Evolutionary conservation across 1,140 invertebrate genomes (phyloP).

Genomic region (Anastrepha obliqua): DNA sequence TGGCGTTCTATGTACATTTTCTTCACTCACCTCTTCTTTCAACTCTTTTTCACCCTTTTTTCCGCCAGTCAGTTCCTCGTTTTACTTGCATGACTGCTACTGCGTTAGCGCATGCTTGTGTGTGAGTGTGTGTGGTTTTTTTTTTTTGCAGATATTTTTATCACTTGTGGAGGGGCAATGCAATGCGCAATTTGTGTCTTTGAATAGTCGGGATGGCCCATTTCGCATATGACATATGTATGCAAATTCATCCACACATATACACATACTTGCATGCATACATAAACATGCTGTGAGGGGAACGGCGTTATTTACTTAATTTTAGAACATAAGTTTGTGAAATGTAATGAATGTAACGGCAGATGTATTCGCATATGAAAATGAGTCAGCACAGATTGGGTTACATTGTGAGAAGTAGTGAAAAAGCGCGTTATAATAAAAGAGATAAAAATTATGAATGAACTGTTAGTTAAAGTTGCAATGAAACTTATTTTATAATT

Average conservation of each 20-base stretch:
- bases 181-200: constrained; percentile 28
- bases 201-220: constrained; percentile 24
- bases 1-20: not conserved
- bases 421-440: too few species aligned
- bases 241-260: not conserved
- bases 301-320: not conserved
- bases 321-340: not conserved
- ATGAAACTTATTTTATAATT: too few species aligned
- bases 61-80: not conserved
- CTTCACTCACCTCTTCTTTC: not conserved
- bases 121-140: not conserved
- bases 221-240: constrained; percentile 1
- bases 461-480: too few species aligned
- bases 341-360: not conserved
- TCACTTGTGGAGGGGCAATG: constrained; percentile 26
- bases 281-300: not conserved
- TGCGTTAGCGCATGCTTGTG: not conserved
- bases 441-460: too few species aligned
- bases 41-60: not conserved
- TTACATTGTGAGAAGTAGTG: too few species aligned
- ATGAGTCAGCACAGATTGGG: too few species aligned
- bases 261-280: not conserved
- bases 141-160: constrained; percentile 22
- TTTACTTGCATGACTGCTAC: not conserved
- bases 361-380: not conserved